A percentile compares a stretch with the other conserved stretches of the same genome.
Evolutionary conservation across 2,113 vertebrate species (phyloP).

Genomic region (Arenaria interpres): DNA sequence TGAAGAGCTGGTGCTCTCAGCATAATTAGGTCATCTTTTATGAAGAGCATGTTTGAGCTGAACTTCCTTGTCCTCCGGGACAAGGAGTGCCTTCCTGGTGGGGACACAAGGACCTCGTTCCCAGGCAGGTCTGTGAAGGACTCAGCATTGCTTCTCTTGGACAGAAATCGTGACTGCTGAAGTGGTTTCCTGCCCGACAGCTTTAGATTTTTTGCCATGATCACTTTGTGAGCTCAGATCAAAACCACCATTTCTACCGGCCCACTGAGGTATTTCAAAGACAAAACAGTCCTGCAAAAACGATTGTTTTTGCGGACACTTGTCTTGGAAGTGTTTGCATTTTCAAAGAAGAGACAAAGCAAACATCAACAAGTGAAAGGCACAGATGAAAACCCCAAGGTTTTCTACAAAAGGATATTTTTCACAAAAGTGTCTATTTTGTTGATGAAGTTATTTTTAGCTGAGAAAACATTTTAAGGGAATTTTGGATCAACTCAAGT

Average conservation of each 20-base stretch:
- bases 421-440: constrained; percentile 9
- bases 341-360: constrained; percentile 27
- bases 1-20: neutral
- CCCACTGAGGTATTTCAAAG: neutral
- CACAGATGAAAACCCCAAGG: neutral
- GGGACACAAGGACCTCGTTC: neutral
- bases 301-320: neutral
- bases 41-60: neutral
- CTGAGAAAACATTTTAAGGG: constrained; percentile 52
- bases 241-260: accelerated
- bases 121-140: neutral
- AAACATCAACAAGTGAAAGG: constrained; percentile 28
- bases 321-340: constrained; percentile 6
- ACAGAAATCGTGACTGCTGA: neutral
- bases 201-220: neutral
- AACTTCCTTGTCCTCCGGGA: neutral
- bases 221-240: neutral
- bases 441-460: constrained; percentile 38
- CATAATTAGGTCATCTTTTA: neutral
- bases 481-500: constrained; percentile 32
- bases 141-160: neutral
- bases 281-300: neutral
- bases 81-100: neutral
- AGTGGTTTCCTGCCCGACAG: neutral
- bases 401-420: constrained; percentile 22